phyloP scores from a whole-genome alignment of 2,113 vertebrate genomes.

The Onychostoma macrolepis region DNA sequence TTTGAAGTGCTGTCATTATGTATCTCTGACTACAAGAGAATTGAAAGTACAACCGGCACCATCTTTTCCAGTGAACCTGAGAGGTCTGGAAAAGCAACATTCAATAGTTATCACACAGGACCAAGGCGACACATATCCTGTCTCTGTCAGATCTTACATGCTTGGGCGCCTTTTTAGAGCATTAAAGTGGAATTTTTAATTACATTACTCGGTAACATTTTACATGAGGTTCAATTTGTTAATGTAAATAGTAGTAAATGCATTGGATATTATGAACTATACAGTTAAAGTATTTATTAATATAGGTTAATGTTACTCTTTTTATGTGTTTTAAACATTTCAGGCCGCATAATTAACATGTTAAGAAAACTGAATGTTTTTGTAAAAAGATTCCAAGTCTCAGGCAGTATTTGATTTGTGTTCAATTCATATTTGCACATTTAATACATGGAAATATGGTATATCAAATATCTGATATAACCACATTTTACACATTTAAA shows the following conservation, averaged over 20 bases:
- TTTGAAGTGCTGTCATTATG: background rate
- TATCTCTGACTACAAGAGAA: slow-evolving; percentile 13
- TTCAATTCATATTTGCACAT: background rate
- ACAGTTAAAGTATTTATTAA: background rate
- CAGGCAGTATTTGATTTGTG: background rate
- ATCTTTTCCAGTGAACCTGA: background rate
- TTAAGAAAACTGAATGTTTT: background rate
- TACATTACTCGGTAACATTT: background rate
- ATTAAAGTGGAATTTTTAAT: background rate
- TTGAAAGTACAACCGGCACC: background rate
- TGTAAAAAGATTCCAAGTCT: background rate
- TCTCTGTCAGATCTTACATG: background rate
- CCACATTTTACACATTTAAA: background rate
- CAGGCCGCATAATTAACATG: background rate
- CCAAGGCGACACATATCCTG: background rate
- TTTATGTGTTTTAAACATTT: background rate
- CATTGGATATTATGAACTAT: background rate
- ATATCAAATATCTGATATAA: background rate
- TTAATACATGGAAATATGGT: background rate
- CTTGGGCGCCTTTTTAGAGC: background rate
- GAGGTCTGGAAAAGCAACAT: slow-evolving; percentile 4
- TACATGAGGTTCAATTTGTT: background rate
- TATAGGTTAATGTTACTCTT: background rate
- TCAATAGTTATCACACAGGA: background rate
- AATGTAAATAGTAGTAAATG: background rate